Base-by-base conservation (phyloP, 2,113 vertebrate genomes). In the Haemorhous mexicanus region DNA sequence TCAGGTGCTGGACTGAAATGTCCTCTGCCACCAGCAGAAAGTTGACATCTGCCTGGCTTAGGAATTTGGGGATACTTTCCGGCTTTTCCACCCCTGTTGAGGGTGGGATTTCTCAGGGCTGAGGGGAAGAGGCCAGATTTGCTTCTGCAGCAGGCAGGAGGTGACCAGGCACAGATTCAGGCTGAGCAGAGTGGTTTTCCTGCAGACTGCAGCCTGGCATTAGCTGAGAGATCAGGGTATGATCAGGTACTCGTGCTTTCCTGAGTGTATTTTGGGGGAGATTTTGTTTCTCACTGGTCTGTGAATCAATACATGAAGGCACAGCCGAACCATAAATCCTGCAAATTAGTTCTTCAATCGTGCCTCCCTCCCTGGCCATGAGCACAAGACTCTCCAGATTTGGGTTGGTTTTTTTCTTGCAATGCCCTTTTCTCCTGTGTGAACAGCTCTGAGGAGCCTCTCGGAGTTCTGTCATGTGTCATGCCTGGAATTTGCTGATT, bases 221-320 rank as follows among this genome's bases (percentile, higher is more conserved):
- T 77, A 87, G 87, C 88, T 44, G 72, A 69, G 85, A 90, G 89
- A 92, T 96, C 63, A 90, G 89, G 77, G 9, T 70, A 33, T 32
- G 91, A 90, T 87, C 89, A 92, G 93, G 76, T 92, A 77, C 92
- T 81, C 39, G 16, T 70, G 83, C 83, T 94, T 90, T 24, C 5
- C 0, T 90, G 63, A 58, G 90, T 78, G 82, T 63, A 84, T 95
- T 94, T 84, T 35, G 68, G 35, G 83, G 73, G 47, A 84, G 94
- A 90, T 89, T 90, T 92, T 81, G 93, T 67, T 93, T 77, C 95
- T 93, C 72, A 4, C 85, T 90, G 69, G n/a, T 78, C 79, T 94
- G 76, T 59, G 90, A 90, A 93, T 95, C 93, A 49, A 93, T 92
- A 90, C 41, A 0, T 24, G 76, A 50, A 92, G 87, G 76, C 79